Percentiles rank a stretch among this genome's conserved stretches.
These are phyloP conservation scores for Brienomyrus longianalis DNA, from an alignment of 2,113 vertebrate species.

Conservation along the genomic window DNA sequence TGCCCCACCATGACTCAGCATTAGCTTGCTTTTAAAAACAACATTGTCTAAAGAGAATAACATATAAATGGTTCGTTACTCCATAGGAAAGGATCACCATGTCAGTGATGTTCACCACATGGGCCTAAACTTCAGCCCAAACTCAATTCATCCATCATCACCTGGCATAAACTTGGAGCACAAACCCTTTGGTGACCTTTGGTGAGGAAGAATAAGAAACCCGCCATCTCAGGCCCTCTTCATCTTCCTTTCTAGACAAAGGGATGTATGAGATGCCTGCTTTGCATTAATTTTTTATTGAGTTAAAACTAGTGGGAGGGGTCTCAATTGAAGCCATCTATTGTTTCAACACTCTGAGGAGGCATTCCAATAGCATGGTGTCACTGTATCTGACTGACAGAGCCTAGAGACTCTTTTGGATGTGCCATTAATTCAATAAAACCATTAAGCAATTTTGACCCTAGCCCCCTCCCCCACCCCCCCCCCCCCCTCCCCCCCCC, in stretches of 20 bases:
- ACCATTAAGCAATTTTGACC: constrained; percentile 40
- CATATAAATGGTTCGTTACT: not conserved
- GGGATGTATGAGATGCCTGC: constrained; percentile 44
- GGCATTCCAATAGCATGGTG: constrained; percentile 45
- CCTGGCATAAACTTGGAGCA: not conserved
- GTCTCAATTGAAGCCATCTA: constrained; percentile 57
- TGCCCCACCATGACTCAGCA: not conserved
- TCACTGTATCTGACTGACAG: constrained; percentile 33
- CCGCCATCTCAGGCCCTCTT: not conserved
- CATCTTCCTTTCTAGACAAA: constrained; percentile 32
- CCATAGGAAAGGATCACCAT: not conserved
- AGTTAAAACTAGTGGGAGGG: constrained; percentile 49
- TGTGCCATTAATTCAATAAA: constrained; percentile 60
- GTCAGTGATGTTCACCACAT: not conserved
- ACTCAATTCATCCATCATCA: constrained; percentile 14
- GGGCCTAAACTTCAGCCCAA: not conserved
- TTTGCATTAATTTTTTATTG: constrained; percentile 67
- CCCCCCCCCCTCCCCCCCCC: no score
- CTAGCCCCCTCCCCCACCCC: not conserved
- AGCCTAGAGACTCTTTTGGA: constrained; percentile 43
- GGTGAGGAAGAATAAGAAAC: constrained; percentile 3
- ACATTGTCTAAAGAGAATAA: not conserved
- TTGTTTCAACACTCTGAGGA: constrained; percentile 51
- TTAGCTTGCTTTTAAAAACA: not conserved
- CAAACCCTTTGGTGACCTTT: constrained; percentile 29